Base-by-base conservation (phyloP, 2,113 vertebrate species). In the Neofelis nebulosa region DNA sequence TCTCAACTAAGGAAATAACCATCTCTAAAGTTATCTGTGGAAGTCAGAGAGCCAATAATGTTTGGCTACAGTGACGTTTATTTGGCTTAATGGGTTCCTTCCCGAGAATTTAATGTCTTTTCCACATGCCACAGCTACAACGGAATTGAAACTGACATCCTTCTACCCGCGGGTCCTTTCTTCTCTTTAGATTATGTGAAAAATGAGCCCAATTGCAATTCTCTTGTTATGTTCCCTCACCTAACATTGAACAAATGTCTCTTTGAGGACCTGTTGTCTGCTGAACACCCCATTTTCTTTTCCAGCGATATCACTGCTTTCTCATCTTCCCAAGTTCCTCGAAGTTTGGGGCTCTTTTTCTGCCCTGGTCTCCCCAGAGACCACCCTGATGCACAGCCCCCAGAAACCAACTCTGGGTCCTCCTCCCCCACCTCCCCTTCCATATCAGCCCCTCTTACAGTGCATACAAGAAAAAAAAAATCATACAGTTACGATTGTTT, bases 1-100 rank as follows among this genome's bases (percentile, higher is more conserved):
- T 97, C 96, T 97, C 73, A 41, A 29, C 50, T 66, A 92, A 95
- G 89, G 82, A 96, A 97, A 98, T 93, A 92, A 90, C 90, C 80
- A 79, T 83, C 86, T 92, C 79, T 81, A 78, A 90, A 98, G 92
- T 95, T 96, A 96, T 97, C 96, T 96, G 38, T 89, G 63, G 33
- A 94, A 93, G 65, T 84, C 69, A 50, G 91, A 71, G 91, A 97
- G 94, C 92, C 78, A 86, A 91, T 97, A 81, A 97, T 94, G 57
- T 92, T 95, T 94, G 96, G 88, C 82, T 94, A 87, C 79, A 61
- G 38, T 95, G 97, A 98, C 27, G 29, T 96, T 97, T 91, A 97
- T 95, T 97, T 96, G 78, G 74, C 89, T 91, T 97, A 96, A 98
- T 97, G 95, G 94, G 65, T 63, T 92, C 81, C 96, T 98, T 97